phyloP scores from a whole-genome alignment of 2,888 invertebrate genomes.

The Apeira syringaria region DNA sequence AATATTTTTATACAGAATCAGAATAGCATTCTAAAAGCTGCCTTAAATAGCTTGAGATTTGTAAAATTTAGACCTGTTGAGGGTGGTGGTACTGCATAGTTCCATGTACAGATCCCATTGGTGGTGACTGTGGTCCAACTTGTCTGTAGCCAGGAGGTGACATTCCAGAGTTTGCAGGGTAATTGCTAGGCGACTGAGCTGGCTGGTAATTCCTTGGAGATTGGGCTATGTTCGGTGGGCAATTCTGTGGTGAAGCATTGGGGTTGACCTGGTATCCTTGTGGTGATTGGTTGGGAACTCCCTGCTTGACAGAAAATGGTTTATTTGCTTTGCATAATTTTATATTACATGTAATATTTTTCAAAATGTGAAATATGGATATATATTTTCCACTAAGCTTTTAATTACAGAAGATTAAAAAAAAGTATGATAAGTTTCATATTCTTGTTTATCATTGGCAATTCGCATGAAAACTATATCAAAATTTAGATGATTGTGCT shows the following conservation, averaged over 20 bases:
- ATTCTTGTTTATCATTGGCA: too few relatives aligned
- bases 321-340: too few relatives aligned
- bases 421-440: too few relatives aligned
- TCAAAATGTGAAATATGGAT: too few relatives aligned
- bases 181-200: slow-evolving; percentile 81
- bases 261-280: slow-evolving; percentile 83
- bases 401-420: too few relatives aligned
- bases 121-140: slow-evolving; percentile 75
- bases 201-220: slow-evolving; percentile 78
- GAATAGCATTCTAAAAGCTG: too few relatives aligned
- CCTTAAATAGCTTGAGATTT: too few relatives aligned
- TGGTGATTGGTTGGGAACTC: slow-evolving; percentile 67
- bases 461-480: too few relatives aligned
- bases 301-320: slow-evolving; percentile 39
- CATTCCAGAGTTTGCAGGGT: slow-evolving; percentile 72
- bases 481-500: too few relatives aligned
- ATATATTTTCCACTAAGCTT: too few relatives aligned
- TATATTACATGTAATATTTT: too few relatives aligned
- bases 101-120: slow-evolving; percentile 74
- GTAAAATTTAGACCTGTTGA: slow-evolving; percentile 68
- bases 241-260: slow-evolving; percentile 77
- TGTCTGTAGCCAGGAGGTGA: slow-evolving; percentile 82
- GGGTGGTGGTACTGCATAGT: slow-evolving; percentile 76
- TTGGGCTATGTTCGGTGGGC: slow-evolving; percentile 66
- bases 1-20: too few relatives aligned